phyloP scores from a whole-genome alignment of 1,140 invertebrate genomes.

The Monochamus saltuarius region DNA sequence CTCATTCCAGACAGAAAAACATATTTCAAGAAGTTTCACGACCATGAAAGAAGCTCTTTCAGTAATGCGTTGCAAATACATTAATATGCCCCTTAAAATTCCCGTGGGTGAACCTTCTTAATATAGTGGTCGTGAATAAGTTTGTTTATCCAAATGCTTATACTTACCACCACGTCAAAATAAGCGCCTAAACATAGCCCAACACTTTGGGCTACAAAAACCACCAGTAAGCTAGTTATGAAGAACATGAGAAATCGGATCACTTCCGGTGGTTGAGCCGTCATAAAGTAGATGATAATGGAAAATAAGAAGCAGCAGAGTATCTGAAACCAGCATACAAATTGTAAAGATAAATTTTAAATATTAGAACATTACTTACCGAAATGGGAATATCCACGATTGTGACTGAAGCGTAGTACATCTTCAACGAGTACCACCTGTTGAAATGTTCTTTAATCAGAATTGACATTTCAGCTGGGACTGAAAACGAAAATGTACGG shows the following conservation, averaged over 20 bases:
- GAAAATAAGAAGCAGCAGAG: slow-evolving; percentile 77
- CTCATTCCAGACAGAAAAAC: too few relatives aligned
- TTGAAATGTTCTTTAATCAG: slow-evolving; percentile 93
- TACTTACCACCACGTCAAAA: slow-evolving; percentile 77
- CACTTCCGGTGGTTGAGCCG: slow-evolving; percentile 76
- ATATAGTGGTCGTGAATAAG: too few relatives aligned
- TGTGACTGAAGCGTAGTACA: slow-evolving; percentile 87
- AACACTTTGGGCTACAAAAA: slow-evolving; percentile 87
- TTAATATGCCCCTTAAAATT: too few relatives aligned
- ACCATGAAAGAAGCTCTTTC: too few relatives aligned
- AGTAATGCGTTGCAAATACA: too few relatives aligned
- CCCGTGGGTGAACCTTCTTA: too few relatives aligned
- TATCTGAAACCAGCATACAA: too few relatives aligned
- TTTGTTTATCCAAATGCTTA: background rate
- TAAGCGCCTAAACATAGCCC: slow-evolving; percentile 85
- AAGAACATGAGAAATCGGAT: slow-evolving; percentile 81
- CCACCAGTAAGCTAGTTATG: slow-evolving; percentile 72
- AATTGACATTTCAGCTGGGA: slow-evolving; percentile 89
- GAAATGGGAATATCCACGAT: slow-evolving; percentile 78
- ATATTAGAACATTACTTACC: too few relatives aligned
- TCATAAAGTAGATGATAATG: slow-evolving; percentile 83
- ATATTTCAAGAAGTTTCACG: too few relatives aligned
- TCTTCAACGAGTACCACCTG: slow-evolving; percentile 93
- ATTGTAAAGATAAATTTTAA: too few relatives aligned
- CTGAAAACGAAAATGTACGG: slow-evolving; percentile 58